Evolutionary conservation across 2,888 invertebrate genomes (phyloP), one percentile per base, ranked within the genome.

Genomic region (Cynaeus angustus): DNA sequence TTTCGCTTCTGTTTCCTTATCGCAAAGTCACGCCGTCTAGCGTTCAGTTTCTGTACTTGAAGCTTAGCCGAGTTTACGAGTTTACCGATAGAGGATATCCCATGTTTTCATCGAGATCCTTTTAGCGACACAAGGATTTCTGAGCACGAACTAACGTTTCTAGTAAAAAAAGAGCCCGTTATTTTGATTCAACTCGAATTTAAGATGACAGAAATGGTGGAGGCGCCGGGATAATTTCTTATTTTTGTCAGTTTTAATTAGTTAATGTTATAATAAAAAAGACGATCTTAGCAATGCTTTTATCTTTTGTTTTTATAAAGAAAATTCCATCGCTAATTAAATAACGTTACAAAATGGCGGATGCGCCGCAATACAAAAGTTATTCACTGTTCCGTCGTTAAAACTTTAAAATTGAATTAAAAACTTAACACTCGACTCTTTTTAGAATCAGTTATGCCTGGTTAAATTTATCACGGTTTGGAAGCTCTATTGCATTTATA

Each of bases 1-100:
- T 8, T 37, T 50, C 16, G 14, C 38, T 61, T 30, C 30, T 38
- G 37, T 50, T 33, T 48, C 50, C 48, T 61, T 48, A 61, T 48
- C 50, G 61, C 10, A 48, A 16, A 48, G 68, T 37, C 53, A 33
- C 68, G 68, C 52, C 68, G 62, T 62, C 68, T 68, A 61, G 68
- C 46, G 61, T 55, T 28, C 38, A 13, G 62, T 12, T 14, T 53
- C 62, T 52, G 30, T 43, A 68, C 68, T 53, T 53, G 10, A 14
- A 30, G 58, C 43, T 37, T 45, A 16, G 38, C 37, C 16, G 53
- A 68, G 53, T 33, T 61, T 62, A 61, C 53, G 52, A 45, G 53
- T 68, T 52, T 55, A 46, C 68, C 68, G 68, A 37, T 62, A 68
- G 68, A 68, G 68, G 68, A 68, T 68, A 43, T 59, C 52, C 37